Conservation (phyloP, 2,888 invertebrate genomes). For the Ennomos erosarius region DNA sequence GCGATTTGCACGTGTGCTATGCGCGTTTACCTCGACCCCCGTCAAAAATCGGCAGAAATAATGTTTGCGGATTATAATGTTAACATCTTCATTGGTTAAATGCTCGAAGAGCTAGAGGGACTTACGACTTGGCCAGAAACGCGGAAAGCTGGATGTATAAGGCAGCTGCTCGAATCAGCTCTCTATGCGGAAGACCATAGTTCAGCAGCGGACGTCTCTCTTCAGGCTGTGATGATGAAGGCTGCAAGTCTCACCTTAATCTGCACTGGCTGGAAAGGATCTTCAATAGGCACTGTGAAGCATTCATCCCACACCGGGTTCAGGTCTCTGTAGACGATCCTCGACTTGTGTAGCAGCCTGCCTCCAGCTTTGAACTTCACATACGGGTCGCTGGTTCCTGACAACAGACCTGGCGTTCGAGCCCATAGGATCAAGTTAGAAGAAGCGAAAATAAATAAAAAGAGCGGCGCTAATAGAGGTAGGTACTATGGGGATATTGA, state of each 20-base stretch:
- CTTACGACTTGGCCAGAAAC: too few species aligned
- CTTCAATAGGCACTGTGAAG: constrained; percentile 96
- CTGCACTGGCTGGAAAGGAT: constrained; percentile 93
- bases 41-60: too few species aligned
- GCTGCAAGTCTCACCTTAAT: constrained; percentile 88
- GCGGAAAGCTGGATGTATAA: too few species aligned
- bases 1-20: too few species aligned
- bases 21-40: too few species aligned
- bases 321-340: constrained; percentile 96
- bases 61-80: too few species aligned
- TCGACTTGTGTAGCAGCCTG: constrained; percentile 95
- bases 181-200: too few species aligned
- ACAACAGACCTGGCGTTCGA: constrained; percentile 82
- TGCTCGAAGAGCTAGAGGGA: too few species aligned
- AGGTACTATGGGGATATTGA: neutral
- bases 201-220: too few species aligned
- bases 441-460: constrained; percentile 69
- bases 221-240: too few species aligned
- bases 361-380: constrained; percentile 97
- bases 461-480: constrained; percentile 41
- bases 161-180: too few species aligned
- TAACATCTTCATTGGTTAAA: too few species aligned
- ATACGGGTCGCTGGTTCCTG: constrained; percentile 98
- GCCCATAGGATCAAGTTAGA: constrained; percentile 73
- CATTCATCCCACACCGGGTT: constrained; percentile 99